Evolutionary conservation across 2,888 invertebrate genomes (phyloP).

Genomic region (Meteorus cinctellus): DNA sequence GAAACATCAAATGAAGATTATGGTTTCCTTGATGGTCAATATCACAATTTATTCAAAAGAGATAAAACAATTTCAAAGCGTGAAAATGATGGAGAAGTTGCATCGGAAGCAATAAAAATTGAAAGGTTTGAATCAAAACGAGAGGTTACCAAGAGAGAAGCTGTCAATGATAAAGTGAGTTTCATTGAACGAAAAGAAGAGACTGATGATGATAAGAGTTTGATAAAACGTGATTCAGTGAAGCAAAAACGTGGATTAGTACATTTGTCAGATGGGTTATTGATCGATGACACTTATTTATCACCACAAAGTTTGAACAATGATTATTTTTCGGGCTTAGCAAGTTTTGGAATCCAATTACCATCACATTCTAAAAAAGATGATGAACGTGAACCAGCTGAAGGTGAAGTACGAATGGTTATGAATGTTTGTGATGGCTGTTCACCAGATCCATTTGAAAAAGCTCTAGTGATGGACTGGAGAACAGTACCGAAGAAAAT

Average conservation of each 20-base stretch:
- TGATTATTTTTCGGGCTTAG: slow-evolving; percentile 79
- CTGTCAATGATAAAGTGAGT: slow-evolving; percentile 54
- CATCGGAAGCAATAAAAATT: slow-evolving; percentile 18
- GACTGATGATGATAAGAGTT: slow-evolving; percentile 47
- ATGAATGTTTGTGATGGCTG: slow-evolving; percentile 87
- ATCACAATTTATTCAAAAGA: slow-evolving; percentile 62
- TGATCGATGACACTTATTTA: slow-evolving; percentile 79
- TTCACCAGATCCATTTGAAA: slow-evolving; percentile 85
- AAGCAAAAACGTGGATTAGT: slow-evolving; percentile 81
- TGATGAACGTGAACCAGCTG: slow-evolving; percentile 87
- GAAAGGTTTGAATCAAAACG: slow-evolving; percentile 47
- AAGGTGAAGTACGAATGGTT: slow-evolving; percentile 87
- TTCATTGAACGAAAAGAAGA: slow-evolving; percentile 50
- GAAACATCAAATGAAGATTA: slow-evolving; percentile 48
- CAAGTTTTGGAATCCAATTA: slow-evolving; percentile 81
- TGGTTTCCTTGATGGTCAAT: slow-evolving; percentile 56
- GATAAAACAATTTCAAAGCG: slow-evolving; percentile 56
- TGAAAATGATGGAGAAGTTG: slow-evolving; percentile 43
- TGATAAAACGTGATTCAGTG: slow-evolving; percentile 51
- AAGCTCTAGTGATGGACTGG: slow-evolving; percentile 87
- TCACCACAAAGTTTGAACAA: slow-evolving; percentile 73
- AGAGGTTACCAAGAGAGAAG: slow-evolving; percentile 53
- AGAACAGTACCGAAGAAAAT: slow-evolving; percentile 82
- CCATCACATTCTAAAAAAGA: slow-evolving; percentile 75
- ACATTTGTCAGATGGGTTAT: slow-evolving; percentile 80